These are phyloP conservation scores for Cyrtorhinus lividipennis DNA, from an alignment of 1,140 invertebrate species.

Conservation along the genomic window DNA sequence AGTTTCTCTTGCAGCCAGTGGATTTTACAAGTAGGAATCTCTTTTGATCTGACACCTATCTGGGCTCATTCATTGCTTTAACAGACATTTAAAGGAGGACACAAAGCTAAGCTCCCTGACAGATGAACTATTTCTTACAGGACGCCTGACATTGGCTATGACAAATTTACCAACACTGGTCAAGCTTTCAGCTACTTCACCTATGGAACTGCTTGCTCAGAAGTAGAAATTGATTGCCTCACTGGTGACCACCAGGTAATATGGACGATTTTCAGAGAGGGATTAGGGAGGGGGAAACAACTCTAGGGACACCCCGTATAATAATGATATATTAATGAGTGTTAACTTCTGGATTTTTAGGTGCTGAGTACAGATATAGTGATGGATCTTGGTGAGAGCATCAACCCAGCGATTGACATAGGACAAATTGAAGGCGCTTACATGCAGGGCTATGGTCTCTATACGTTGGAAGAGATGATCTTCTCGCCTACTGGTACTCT, in stretches of 20 bases:
- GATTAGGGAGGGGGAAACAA: too few relatives aligned
- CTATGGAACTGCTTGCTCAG: constrained; percentile 59
- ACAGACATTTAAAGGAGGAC: too few relatives aligned
- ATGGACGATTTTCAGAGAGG: too few relatives aligned
- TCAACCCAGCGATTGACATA: constrained; percentile 92
- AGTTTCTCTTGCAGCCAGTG: constrained; percentile 68
- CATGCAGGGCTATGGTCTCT: constrained; percentile 83
- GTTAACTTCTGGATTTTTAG: too few relatives aligned
- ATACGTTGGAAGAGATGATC: constrained; percentile 77
- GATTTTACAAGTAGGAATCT: constrained; percentile 49
- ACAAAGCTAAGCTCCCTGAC: too few relatives aligned
- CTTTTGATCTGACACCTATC: background rate
- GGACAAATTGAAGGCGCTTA: constrained; percentile 92
- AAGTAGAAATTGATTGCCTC: constrained; percentile 77
- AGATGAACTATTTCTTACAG: constrained; percentile 26
- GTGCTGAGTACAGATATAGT: constrained; percentile 81
- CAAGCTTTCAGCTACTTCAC: constrained; percentile 66
- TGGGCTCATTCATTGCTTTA: too few relatives aligned
- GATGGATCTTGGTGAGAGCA: constrained; percentile 83
- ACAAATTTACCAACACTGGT: constrained; percentile 54
- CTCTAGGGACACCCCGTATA: too few relatives aligned
- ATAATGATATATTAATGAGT: too few relatives aligned
- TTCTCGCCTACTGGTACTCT: constrained; percentile 68
- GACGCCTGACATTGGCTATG: constrained; percentile 64
- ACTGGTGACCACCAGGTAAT: constrained; percentile 69